Evolutionary conservation across 2,888 invertebrate genomes (phyloP), one percentile per base, ranked within the genome.

Genomic region (Axea sp.): DNA sequence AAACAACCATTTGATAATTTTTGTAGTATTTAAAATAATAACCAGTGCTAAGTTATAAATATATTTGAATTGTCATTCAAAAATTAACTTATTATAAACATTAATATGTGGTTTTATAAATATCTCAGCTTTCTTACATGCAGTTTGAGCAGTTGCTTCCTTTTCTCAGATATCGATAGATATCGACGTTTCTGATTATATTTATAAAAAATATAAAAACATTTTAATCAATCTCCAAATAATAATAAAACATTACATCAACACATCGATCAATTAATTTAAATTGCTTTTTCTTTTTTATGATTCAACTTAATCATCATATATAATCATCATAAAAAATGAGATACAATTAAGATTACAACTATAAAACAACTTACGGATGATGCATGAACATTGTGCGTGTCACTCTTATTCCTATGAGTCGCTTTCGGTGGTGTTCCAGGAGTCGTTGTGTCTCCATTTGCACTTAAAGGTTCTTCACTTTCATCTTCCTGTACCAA

Each of bases 401-500:
- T 68, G 76, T 87, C 81, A 78, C 76, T 82, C 83, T 87, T 83
- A 39, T 74, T 81, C 7, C 81, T 79, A 11, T 47, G 51, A 4
- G 67, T 75, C 77, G 49, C 80, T 55, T 80, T 80, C 1, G 86
- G 86, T 12, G 88, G 88, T 22, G 88, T 88, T 4, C 87, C 84
- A 6, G 89, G 88, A 17, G 89, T 88, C 3, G 88, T 88, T 7
- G 83, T 86, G 73, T 88, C 88, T 11, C 85, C 87, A 15, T 84
- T 84, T 30, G 83, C 83, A 64, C 81, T 84, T 12, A 82, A 65
- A 1, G 81, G 81, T 47, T 86, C 86, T 12, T 87, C 86, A n/a
- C 85, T 85, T 75, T 89, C 88, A 35, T 89, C 89, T 53, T 87
- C 85, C 28, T 88, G 87, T 4, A 89, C 89, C 17, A 89, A 77